Evolutionary conservation across 2,797 vertebrate species (phyloP), one percentile per base, ranked within the genome.

Genomic region (Melanotaenia maccullochi): DNA sequence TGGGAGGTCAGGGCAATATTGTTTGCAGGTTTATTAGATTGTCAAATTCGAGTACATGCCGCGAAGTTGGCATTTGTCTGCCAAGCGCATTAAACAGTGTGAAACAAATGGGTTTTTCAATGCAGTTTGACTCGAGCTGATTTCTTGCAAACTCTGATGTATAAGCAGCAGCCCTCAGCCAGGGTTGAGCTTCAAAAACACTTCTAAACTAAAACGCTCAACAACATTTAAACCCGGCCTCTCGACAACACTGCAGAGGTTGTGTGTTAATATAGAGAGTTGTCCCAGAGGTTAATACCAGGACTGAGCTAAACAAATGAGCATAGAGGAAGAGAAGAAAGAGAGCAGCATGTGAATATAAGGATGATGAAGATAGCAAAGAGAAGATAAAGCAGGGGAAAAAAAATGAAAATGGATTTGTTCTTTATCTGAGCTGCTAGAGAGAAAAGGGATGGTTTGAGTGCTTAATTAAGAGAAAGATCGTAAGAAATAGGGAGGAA

Each of bases 91-190:
- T 80, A 84, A 88, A 69, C 89, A 81, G 88, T 78, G 1, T 79
- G 83, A 85, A 77, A 79, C 82, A 82, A 78, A 87, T 84, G 44
- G 78, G 68, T 68, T 85, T 74, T 60, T 67, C 78, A 69, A 42
- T 16, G 25, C 65, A 68, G 62, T 82, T 77, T 67, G 75, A 84
- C 73, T 71, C 33, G 60, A 81, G 66, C 56, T 70, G 61, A 70
- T 32, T 4, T 75, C 61, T 62, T 54, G 47, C 24, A 68, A 84
- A 79, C 52, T 69, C 74, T 66, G n/a, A 73, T 71, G 77, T 65
- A 54, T 22, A 66, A 75, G 64, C 61, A 68, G 68, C 33, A 60
- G 79, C 76, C 69, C 64, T 63, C 47, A 40, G 83, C 73, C 73
- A 55, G 63, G 60, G 73, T 75, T 70, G 49, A 74, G 54, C 68